Evolutionary conservation across 2,888 invertebrate species (phyloP).

Genomic region (Dorcus parallelipipedus): DNA sequence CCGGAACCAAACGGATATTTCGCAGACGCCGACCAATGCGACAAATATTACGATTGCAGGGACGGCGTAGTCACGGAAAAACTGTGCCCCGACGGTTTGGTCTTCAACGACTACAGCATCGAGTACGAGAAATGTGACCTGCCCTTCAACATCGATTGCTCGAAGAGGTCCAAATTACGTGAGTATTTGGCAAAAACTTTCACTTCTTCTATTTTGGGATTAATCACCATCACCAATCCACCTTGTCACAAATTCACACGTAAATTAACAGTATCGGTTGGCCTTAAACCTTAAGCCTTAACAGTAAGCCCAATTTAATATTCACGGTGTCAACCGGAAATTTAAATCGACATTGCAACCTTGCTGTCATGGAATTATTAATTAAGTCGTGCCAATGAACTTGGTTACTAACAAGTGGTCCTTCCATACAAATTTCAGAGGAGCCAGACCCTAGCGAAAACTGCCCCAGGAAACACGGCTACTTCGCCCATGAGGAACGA

Average conservation of each 20-base stretch:
- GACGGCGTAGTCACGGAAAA: conserved; percentile 73
- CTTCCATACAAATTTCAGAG: conserved; percentile 52
- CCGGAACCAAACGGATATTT: conserved; percentile 81
- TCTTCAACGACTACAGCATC: conserved; percentile 82
- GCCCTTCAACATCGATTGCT: conserved; percentile 83
- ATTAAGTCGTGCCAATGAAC: too few species aligned
- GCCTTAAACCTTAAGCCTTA: too few species aligned
- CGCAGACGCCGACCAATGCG: conserved; percentile 82
- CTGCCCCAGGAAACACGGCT: conserved; percentile 81
- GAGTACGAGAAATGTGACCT: conserved; percentile 83
- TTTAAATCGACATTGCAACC: too few species aligned
- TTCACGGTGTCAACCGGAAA: too few species aligned
- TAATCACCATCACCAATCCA: too few species aligned
- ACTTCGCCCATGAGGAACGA: conserved; percentile 78
- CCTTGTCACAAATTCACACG: too few species aligned
- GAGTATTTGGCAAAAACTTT: conserved; percentile 48
- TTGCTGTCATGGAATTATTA: too few species aligned
- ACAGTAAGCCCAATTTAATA: too few species aligned
- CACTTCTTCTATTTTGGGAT: too few species aligned
- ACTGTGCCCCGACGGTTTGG: conserved; percentile 84
- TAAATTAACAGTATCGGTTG: too few species aligned
- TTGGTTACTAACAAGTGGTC: too few species aligned
- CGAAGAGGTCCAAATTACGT: conserved; percentile 74
- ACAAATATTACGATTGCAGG: conserved; percentile 81
- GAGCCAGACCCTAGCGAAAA: conserved; percentile 67